Conservation (phyloP, 2,888 invertebrate species). For the Pterostichus niger region DNA sequence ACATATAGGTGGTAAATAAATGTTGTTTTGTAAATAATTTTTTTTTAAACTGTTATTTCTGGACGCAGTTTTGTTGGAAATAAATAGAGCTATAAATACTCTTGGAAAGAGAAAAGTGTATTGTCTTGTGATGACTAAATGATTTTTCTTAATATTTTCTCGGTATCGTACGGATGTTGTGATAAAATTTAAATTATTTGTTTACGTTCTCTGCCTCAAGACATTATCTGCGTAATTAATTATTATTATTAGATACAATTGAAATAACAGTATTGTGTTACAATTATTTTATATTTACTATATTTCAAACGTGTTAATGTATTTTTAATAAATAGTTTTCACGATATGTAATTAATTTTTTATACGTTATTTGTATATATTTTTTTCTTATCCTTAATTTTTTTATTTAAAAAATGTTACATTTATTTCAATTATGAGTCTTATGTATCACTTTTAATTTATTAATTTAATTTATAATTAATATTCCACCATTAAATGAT, state of each 20-base stretch:
- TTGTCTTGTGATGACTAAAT: constrained; percentile 13
- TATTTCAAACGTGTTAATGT: constrained; percentile 4
- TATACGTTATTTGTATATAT: constrained; percentile 2
- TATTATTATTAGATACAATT: constrained; percentile 16
- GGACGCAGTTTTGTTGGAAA: constrained; percentile 36
- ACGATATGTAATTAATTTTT: not conserved
- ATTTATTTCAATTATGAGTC: constrained; percentile 2
- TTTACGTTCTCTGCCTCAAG: constrained; percentile 21
- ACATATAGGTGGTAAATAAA: constrained; percentile 36
- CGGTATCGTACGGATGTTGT: not conserved
- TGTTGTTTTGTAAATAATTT: constrained; percentile 4
- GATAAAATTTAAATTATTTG: constrained; percentile 23
- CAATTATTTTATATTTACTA: constrained; percentile 40
- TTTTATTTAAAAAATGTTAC: not conserved
- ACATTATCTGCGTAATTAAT: constrained; percentile 29
- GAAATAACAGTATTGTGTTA: constrained; percentile 1
- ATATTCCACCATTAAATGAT: not conserved
- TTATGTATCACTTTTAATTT: not conserved
- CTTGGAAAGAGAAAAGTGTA: constrained; percentile 7
- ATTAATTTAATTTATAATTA: constrained; percentile 11
- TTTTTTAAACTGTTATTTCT: constrained; percentile 19
- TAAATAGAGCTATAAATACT: constrained; percentile 28
- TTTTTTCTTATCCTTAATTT: not conserved
- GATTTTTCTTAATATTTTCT: constrained; percentile 3
- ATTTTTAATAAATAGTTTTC: constrained; percentile 28